Conservation (phyloP, 2,888 invertebrate genomes). For the Tipula confusa region DNA sequence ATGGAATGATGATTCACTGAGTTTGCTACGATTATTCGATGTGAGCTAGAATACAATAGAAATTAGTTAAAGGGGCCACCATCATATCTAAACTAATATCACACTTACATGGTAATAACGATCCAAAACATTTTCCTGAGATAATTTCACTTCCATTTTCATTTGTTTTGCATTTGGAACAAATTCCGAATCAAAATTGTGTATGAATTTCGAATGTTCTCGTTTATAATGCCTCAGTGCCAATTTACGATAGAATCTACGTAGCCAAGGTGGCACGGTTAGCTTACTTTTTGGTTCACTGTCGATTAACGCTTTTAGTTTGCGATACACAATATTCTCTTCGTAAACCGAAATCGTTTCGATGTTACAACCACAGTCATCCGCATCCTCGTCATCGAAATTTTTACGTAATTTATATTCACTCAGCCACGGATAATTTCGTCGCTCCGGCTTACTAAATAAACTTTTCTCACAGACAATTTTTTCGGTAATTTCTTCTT, state of each 20-base stretch:
- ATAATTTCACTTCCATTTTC: background rate
- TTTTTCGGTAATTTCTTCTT: constrained; percentile 36
- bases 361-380: constrained; percentile 37
- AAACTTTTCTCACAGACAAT: constrained; percentile 45
- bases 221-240: constrained; percentile 55
- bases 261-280: constrained; percentile 44
- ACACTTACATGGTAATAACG: constrained; percentile 41
- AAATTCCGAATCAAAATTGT: constrained; percentile 53
- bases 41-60: constrained; percentile 39
- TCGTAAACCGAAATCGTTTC: constrained; percentile 45
- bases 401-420: constrained; percentile 34
- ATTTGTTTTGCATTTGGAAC: background rate
- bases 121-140: constrained; percentile 43
- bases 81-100: background rate
- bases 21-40: constrained; percentile 37
- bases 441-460: constrained; percentile 45
- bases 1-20: constrained; percentile 44
- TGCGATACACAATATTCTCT: constrained; percentile 43
- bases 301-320: constrained; percentile 42
- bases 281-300: constrained; percentile 40
- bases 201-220: constrained; percentile 53
- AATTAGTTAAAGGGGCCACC: background rate
- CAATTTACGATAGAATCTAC: constrained; percentile 57
- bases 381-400: constrained; percentile 32
- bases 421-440: constrained; percentile 51